Base-by-base conservation (phyloP, 2,888 invertebrate species). In the Ferrisia virgata region DNA sequence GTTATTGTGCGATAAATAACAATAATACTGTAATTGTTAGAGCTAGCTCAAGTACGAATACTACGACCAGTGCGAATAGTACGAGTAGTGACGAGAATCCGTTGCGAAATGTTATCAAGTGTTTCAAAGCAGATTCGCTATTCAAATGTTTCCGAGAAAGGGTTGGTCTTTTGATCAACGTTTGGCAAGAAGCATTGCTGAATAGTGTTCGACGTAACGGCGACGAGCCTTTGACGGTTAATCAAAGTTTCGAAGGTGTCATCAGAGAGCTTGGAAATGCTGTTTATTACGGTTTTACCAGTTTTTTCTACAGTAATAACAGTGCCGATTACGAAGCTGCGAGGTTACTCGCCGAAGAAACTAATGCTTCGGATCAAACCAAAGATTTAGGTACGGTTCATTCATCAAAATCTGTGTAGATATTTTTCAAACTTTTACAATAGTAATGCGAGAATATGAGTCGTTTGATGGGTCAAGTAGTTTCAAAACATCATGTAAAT, bases 221-320 rank as follows among this genome's bases (percentile, higher is more conserved):
- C 22, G 76, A 76, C 76, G 40, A 76, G 31, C 72, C 72, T 22
- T 31, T 83, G 40, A 28, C 18, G 22, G 72, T 72, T 1, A 83
- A 76, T 47, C 83, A 83, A n/a, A 85, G 82, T 43, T 83, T 86
- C 79, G 86, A 85, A 47, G 78, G 85, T 15, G 82, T 85, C 69
- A 85, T 85, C 79, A 85, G 85, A 36, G 84, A 86, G 43, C 85
- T 86, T 79, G 86, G 86, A 43, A 85, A 86, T n/a, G 83, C 85
- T 33, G 85, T 86, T 72, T 53, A 84, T 31, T 85, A 85, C 84
- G 85, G 86, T 43, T 80, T 86, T 8, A 83, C 85, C 80, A 82
- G 82, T 22, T 85, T 85, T 79, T 86, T 86, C 79, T 58, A 43
- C 9, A 79, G 43, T 39, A 69, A 64, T 13, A 53, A 18, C 15